These are phyloP conservation scores for Karalla daura DNA, from an alignment of 2,797 vertebrate genomes.

Conservation along the genomic window DNA sequence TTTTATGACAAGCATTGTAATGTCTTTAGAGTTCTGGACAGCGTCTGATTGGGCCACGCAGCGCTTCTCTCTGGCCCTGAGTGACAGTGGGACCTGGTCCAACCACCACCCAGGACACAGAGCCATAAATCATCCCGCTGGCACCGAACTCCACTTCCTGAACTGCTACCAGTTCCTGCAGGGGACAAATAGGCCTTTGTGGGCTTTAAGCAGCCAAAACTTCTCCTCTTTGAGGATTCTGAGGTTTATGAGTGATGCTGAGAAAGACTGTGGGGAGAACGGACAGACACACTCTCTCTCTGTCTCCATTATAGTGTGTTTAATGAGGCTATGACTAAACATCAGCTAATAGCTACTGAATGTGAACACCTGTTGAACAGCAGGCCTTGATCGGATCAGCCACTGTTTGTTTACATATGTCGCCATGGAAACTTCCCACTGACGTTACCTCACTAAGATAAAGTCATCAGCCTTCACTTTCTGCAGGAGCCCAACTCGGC, in stretches of 20 bases:
- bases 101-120: constrained; percentile 94
- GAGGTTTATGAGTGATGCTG: constrained; percentile 80
- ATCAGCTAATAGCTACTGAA: constrained; percentile 53
- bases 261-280: constrained; percentile 48
- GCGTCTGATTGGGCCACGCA: constrained; percentile 88
- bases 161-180: constrained; percentile 88
- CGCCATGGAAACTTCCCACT: constrained; percentile 54
- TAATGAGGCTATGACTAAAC: constrained; percentile 54
- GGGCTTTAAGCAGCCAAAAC: constrained; percentile 77
- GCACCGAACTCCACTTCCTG: constrained; percentile 89
- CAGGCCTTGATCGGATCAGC: constrained; percentile 51
- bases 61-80: constrained; percentile 89
- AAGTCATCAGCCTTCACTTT: constrained; percentile 59
- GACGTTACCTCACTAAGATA: constrained; percentile 48
- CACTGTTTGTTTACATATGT: constrained; percentile 58
- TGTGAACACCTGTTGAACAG: constrained; percentile 70
- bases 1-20: constrained; percentile 97
- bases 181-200: constrained; percentile 94
- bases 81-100: constrained; percentile 95
- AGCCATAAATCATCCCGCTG: constrained; percentile 99
- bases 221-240: constrained; percentile 71
- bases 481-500: constrained; percentile 46
- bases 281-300: constrained; percentile 26
- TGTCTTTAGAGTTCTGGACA: constrained; percentile 86
- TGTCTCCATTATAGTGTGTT: constrained; percentile 38